Evolutionary conservation across 1,140 invertebrate species (phyloP).

Genomic region (Portunus trituberculatus): DNA sequence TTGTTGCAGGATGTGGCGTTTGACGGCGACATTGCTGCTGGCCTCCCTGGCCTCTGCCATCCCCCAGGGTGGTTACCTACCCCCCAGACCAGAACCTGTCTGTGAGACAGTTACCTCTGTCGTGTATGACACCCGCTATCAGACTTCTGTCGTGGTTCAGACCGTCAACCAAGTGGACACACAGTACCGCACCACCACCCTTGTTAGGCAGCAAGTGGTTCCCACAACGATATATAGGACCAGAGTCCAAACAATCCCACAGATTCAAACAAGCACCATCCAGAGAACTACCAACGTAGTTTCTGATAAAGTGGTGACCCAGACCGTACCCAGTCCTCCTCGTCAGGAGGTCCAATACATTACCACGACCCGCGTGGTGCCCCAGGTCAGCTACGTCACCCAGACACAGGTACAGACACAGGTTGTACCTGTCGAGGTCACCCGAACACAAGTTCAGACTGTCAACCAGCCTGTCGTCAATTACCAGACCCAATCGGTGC

Average conservation of each 20-base stretch:
- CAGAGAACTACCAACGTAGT: constrained; percentile 30
- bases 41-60: neutral
- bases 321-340: constrained; percentile 67
- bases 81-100: constrained; percentile 3
- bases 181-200: constrained; percentile 42
- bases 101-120: constrained; percentile 36
- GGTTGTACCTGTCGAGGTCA: constrained; percentile 59
- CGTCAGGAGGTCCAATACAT: constrained; percentile 35
- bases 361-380: constrained; percentile 52
- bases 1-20: constrained; percentile 69
- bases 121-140: constrained; percentile 50
- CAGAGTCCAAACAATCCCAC: constrained; percentile 33
- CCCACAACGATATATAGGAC: constrained; percentile 58
- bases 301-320: constrained; percentile 43
- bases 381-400: constrained; percentile 56
- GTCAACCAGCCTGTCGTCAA: constrained; percentile 32
- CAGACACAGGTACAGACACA: constrained; percentile 57
- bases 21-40: constrained; percentile 57
- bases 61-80: constrained; percentile 46
- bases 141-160: constrained; percentile 56
- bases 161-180: constrained; percentile 60
- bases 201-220: constrained; percentile 51
- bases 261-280: constrained; percentile 42
- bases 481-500: constrained; percentile 44
- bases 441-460: constrained; percentile 47